Evolutionary conservation across 2,797 vertebrate species (phyloP), one percentile per base, ranked within the genome.

Genomic region (Thunnus albacares): DNA sequence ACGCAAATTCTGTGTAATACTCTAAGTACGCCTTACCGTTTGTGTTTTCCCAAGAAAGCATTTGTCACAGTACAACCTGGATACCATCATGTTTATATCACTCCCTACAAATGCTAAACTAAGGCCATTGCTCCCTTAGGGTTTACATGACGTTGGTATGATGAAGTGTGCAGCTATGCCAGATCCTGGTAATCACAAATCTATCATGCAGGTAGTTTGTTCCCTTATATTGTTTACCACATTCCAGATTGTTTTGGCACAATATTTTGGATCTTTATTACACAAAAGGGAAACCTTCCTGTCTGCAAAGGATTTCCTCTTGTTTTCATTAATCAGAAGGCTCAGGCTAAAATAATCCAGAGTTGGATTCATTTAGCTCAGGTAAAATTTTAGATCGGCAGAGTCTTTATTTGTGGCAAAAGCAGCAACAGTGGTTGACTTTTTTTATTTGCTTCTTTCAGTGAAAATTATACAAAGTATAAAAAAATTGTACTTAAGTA

Each of bases 291-390:
- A 94, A 94, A 94, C 92, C 89, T 93, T 94, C 93, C 91, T 90
- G 93, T 94, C 90, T 94, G 67, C 81, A 67, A 55, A 90, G 90
- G 86, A 94, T 93, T 96, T 96, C 95, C 95, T 89, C 80, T 92
- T 94, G 88, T 95, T 96, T 94, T 92, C 64, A 87, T 65, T 82
- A 87, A 89, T 80, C 65, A 85, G 91, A 90, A 73, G 68, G 60
- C 74, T 45, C 71, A 28, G 67, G 80, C 75, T 80, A 86, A 92
- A 93, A 89, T 86, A 89, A 92, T 87, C 72, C 73, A 68, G 28
- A 70, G 69, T 26, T 61, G 11, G 59, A 79, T 82, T 82, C 11
- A 45, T 5, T 55, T 24, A 47, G 38, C 57, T 69, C 43, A 24
- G 66, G 35, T 83, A 11, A 52, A 17, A 66, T 55, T 75, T 80